Base-by-base conservation (phyloP, 2,113 vertebrate genomes). In the Clupea harengus region DNA sequence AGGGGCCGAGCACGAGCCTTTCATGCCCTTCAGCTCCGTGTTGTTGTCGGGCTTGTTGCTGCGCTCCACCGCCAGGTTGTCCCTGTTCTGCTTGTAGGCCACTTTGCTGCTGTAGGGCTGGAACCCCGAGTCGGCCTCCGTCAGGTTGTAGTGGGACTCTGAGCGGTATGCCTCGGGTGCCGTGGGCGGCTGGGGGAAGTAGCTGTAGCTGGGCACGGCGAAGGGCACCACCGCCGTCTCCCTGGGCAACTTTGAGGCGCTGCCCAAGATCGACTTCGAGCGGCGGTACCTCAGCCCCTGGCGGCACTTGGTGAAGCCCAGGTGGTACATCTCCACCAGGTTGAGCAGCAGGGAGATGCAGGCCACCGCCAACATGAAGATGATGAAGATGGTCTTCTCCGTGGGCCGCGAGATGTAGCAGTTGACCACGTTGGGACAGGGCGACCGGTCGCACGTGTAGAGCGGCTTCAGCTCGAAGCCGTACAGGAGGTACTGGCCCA, bases 371-470 rank as follows among this genome's bases (percentile, higher is more conserved):
- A 97, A 91, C 97, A 97, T 97, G 91, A 97, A 97, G 49, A 98
- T 86, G 83, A 96, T 96, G 92, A 98, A 97, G 90, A 97, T 89
- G 1, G 96, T 98, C 89, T 97, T 98, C 93, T 98, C 96, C 0
- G 97, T 97, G 81, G 97, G 96, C 13, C 96, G 92, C 1, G 97
- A 97, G 90, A 97, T 96, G 93, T 97, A 97, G 93, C 97, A 97
- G 93, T 97, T 97, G 80, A 97, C 97, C 0, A 94, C 91, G 84
- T 97, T 97, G 7, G 96, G 96, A 86, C 97, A 98, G 3, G 96
- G 96, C 93, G 93, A 95, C 85, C 95, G 94, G 91, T 93, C 93
- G 81, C 97, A 97, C 4, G 94, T 96, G 92, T 97, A 97, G 89
- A 97, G 95, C 0, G 96, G 93, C 91, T 96, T 96, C 82, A 97